These are phyloP conservation scores for Amphiprion clarkii DNA, from an alignment of 2,797 vertebrate species.

Conservation along the genomic window DNA sequence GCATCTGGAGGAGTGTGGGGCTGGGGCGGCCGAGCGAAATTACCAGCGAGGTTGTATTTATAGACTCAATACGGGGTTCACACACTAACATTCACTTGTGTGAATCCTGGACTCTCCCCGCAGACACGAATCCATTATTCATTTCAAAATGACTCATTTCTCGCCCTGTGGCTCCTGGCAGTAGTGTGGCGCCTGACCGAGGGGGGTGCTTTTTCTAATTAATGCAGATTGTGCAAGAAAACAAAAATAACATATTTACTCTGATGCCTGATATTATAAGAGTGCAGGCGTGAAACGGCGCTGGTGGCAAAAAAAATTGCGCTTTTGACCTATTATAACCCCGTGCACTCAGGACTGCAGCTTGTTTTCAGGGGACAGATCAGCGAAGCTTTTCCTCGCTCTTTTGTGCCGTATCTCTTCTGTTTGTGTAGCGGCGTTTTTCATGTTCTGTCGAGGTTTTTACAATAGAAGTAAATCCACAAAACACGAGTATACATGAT, in stretches of 20 bases:
- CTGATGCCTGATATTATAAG: slow-evolving; percentile 64
- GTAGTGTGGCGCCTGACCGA: slow-evolving; percentile 74
- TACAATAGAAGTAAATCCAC: slow-evolving; percentile 30
- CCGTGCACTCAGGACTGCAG: slow-evolving; percentile 18
- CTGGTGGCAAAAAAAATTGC: slow-evolving; percentile 54
- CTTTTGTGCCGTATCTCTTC: slow-evolving; percentile 2
- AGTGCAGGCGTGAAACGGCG: slow-evolving; percentile 64
- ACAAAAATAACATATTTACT: slow-evolving; percentile 81
- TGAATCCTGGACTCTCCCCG: slow-evolving; percentile 74
- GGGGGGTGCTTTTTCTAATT: slow-evolving; percentile 81
- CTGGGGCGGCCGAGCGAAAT: slow-evolving; percentile 60
- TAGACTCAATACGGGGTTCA: slow-evolving; percentile 60
- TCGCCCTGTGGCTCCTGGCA: slow-evolving; percentile 78
- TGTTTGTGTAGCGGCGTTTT: not conserved
- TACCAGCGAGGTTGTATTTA: slow-evolving; percentile 78
- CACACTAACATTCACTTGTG: slow-evolving; percentile 46
- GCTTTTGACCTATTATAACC: slow-evolving; percentile 36
- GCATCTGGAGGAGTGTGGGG: slow-evolving; percentile 49
- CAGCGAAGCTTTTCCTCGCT: not conserved
- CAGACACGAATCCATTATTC: slow-evolving; percentile 85
- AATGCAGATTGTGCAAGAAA: slow-evolving; percentile 79
- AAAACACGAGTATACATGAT: slow-evolving; percentile 11
- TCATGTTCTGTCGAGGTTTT: slow-evolving; percentile 23
- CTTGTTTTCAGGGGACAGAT: slow-evolving; percentile 17
- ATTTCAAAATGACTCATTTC: slow-evolving; percentile 87